phyloP scores from a whole-genome alignment of 2,797 vertebrate species.

The Myoxocephalus aenaeus region DNA sequence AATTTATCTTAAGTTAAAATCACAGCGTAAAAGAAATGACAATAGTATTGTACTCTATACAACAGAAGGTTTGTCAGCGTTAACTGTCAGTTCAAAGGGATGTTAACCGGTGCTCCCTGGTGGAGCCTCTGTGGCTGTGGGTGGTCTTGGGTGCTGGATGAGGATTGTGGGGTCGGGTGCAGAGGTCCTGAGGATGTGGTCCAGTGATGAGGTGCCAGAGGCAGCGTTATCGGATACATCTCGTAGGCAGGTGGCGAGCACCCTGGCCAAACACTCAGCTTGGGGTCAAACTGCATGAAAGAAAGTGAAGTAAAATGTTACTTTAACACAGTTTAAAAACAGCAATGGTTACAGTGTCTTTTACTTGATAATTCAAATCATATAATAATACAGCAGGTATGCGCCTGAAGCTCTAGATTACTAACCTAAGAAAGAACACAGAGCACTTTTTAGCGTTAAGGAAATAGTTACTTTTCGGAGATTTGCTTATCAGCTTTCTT shows the following conservation, averaged over 20 bases:
- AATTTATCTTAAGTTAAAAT: conserved; percentile 29
- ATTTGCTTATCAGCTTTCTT: background rate
- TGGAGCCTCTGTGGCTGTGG: background rate
- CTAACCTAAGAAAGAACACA: background rate
- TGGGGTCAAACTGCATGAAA: conserved; percentile 74
- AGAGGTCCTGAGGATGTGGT: background rate
- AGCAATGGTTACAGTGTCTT: background rate
- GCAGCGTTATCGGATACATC: conserved; percentile 54
- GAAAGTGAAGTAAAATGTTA: conserved; percentile 17
- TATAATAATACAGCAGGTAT: background rate
- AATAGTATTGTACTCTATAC: background rate
- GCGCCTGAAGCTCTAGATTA: background rate
- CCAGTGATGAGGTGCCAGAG: conserved; percentile 45
- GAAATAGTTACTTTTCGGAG: background rate
- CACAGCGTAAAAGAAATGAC: conserved; percentile 23
- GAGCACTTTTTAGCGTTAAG: background rate
- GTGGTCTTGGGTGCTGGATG: background rate
- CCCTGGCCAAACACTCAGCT: conserved; percentile 18
- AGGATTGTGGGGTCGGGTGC: background rate
- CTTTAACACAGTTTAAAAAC: background rate
- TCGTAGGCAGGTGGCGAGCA: conserved; percentile 47
- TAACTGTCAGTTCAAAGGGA: background rate
- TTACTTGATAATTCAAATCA: background rate
- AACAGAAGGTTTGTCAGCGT: background rate
- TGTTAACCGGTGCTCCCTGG: background rate